Conservation (phyloP, 2,113 vertebrate genomes). For the Himantopus leucocephalus region DNA sequence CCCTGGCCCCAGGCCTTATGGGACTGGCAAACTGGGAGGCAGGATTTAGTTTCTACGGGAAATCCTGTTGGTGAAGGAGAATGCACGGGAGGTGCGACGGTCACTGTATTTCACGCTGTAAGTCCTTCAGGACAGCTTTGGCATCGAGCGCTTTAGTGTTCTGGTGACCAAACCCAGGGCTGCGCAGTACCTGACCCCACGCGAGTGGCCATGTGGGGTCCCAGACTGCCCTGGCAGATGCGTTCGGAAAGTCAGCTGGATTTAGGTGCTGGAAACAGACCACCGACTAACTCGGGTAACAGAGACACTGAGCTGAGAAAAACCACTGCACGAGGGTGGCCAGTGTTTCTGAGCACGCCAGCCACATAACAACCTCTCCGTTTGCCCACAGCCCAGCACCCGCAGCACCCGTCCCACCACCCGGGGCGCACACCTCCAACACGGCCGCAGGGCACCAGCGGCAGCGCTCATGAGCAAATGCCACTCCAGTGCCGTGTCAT, state of each 20-base stretch:
- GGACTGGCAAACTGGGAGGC: neutral
- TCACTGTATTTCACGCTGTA: rapidly evolving
- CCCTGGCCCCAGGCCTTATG: neutral
- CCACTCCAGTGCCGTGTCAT: neutral
- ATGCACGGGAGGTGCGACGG: rapidly evolving
- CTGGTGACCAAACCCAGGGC: neutral
- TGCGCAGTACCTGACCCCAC: neutral
- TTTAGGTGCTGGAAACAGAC: neutral
- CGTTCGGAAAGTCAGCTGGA: neutral
- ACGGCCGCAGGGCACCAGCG: neutral
- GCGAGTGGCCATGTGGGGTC: rapidly evolving
- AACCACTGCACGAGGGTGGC: rapidly evolving
- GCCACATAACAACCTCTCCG: rapidly evolving
- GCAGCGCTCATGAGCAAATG: neutral
- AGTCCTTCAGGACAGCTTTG: neutral
- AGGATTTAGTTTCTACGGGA: neutral
- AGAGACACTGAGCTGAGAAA: neutral
- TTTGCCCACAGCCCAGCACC: neutral
- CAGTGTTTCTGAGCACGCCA: neutral
- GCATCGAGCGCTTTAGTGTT: neutral
- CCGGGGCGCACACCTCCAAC: too few relatives aligned
- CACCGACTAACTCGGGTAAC: rapidly evolving
- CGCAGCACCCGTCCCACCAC: neutral
- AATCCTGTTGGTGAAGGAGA: neutral
- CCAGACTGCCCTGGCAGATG: neutral